These are phyloP conservation scores for Danaus chrysippus DNA, from an alignment of 2,888 invertebrate genomes.

Conservation along the genomic window DNA sequence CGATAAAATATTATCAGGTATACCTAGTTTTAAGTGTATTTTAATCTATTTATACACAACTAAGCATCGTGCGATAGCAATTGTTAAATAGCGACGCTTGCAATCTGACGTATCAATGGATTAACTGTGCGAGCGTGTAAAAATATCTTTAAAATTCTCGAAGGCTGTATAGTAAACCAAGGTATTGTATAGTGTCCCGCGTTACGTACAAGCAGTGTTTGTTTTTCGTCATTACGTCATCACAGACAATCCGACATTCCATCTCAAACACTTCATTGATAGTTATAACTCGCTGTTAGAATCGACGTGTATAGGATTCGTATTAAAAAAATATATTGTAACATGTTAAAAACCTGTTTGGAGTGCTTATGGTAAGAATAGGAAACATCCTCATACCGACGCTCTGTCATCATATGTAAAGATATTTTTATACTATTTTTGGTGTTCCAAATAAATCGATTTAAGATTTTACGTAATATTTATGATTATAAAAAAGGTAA, in stretches of 20 bases:
- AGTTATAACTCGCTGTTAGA: constrained; percentile 30
- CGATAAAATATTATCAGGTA: constrained; percentile 1
- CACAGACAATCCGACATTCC: constrained; percentile 36
- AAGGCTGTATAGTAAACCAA: constrained; percentile 31
- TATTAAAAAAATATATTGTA: constrained; percentile 38
- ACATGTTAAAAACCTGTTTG: constrained; percentile 70
- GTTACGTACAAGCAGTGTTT: constrained; percentile 48
- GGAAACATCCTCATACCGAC: constrained; percentile 1
- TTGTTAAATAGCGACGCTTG: constrained; percentile 11
- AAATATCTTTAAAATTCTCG: constrained; percentile 46
- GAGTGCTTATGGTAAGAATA: constrained; percentile 68
- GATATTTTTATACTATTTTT: too few species aligned
- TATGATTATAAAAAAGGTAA: not conserved
- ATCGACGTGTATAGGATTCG: constrained; percentile 38
- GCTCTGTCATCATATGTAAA: too few species aligned
- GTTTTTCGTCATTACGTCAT: constrained; percentile 71
- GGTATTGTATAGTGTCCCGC: constrained; percentile 20
- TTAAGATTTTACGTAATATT: too few species aligned
- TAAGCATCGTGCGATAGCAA: constrained; percentile 7
- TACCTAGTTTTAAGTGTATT: constrained; percentile 6
- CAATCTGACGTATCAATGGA: constrained; percentile 43
- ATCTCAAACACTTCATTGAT: constrained; percentile 39
- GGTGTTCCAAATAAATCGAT: too few species aligned
- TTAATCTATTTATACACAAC: constrained; percentile 14
- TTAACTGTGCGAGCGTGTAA: constrained; percentile 41